These are phyloP conservation scores for Nibea albiflora DNA, from an alignment of 2,113 vertebrate species.

Conservation along the genomic window DNA sequence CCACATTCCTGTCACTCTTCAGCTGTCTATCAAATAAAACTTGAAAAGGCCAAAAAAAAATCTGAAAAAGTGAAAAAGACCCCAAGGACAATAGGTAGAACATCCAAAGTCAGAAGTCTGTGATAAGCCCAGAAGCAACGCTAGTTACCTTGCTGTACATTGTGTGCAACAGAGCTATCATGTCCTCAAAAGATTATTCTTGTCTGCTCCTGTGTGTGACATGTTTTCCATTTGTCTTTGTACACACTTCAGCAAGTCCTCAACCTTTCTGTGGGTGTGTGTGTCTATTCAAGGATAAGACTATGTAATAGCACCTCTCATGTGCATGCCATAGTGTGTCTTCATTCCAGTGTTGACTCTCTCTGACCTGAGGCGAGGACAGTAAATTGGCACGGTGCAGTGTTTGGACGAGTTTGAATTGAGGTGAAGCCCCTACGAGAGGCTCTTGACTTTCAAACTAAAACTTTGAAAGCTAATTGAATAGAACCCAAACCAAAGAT, in stretches of 20 bases:
- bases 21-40: too few relatives aligned
- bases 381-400: conserved; percentile 38
- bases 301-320: neutral
- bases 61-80: too few relatives aligned
- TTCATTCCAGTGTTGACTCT: conserved; percentile 8
- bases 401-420: conserved; percentile 42
- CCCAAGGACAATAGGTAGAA: neutral
- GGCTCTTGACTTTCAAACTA: conserved; percentile 35
- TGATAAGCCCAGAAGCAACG: neutral
- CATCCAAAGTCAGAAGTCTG: neutral
- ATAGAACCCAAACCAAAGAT: conserved; percentile 20
- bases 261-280: neutral
- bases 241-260: neutral
- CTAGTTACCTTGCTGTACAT: neutral
- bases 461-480: conserved; percentile 37
- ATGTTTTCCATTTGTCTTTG: neutral
- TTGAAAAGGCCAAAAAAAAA: too few relatives aligned
- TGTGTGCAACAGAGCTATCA: neutral
- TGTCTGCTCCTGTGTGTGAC: neutral
- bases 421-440: conserved; percentile 31
- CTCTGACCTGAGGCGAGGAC: conserved; percentile 48
- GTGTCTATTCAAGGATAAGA: neutral
- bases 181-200: neutral
- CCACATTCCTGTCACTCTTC: too few relatives aligned
- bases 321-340: neutral